Evolutionary conservation across 53 echinoderm and acorn worm genomes (phyloP), one percentile per base, ranked within the genome.

Genomic region (Hippasteria phrygiana): DNA sequence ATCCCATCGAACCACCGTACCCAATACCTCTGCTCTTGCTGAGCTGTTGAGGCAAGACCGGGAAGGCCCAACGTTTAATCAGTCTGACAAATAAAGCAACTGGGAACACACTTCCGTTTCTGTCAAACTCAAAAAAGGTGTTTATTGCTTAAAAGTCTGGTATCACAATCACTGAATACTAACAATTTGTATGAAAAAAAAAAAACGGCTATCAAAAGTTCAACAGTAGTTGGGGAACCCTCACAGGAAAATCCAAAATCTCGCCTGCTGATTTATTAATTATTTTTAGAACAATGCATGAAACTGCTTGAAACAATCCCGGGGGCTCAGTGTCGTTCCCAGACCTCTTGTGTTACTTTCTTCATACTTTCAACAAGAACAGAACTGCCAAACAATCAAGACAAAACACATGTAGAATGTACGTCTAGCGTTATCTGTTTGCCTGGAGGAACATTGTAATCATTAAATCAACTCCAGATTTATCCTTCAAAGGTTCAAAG

Each of bases 51-150:
- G 40, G 43, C 42, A 81, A 80, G 46, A 64, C 34, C 16, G 17
- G n/a, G 1, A 24, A 18, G 20, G 0, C 8, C 5, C 24, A 59
- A 24, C 3, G n/a, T 3, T 59, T 26, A 26, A 41, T 14, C 31
- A 45, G 27, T 24, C 22, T 31, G 26, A 51, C 12, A 85, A 85
- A 85, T 71, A 9, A 85, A 85, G 85, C 85, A 85, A 85, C 70
- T 85, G 85, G 85, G 85, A 85, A 85, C 85, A 85, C 85, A n/a
- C 46, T 46, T 85, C 11, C 50, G 29, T 27, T 82, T 83, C 28
- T 18, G 65, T 40, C 43, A 29, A 71, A 70, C 85, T 43, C 34
- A 12, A 29, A 85, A 47, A 42, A 24, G 36, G 28, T 35, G 31
- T 85, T 85, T 85, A 85, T 85, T 85, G 85, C 85, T 31, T 6